Evolutionary conservation across 1,140 invertebrate genomes (phyloP).

Genomic region (Phymastichus coffea): DNA sequence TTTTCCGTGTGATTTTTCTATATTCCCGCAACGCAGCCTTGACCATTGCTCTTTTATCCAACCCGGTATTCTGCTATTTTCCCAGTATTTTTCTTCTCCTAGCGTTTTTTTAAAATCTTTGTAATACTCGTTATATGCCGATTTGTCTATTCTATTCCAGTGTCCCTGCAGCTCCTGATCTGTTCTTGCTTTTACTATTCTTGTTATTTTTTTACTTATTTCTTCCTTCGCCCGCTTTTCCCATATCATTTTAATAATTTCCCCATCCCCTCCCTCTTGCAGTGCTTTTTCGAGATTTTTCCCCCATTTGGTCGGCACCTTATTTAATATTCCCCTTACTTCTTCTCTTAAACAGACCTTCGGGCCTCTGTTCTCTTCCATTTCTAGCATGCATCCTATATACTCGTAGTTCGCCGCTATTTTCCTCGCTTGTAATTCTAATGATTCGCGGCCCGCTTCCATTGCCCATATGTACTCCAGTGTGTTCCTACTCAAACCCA

Average conservation of each 20-base stretch:
- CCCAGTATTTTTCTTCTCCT: slow-evolving; percentile 11
- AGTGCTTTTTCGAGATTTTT: background rate
- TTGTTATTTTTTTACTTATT: background rate
- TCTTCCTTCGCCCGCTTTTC: too few species aligned
- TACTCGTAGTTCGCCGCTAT: background rate
- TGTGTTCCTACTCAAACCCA: slow-evolving; percentile 1
- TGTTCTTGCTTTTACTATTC: background rate
- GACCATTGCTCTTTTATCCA: slow-evolving; percentile 18
- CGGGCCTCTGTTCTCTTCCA: too few species aligned
- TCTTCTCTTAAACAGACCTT: too few species aligned
- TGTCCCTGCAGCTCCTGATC: too few species aligned
- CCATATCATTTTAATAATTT: too few species aligned
- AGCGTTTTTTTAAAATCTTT: slow-evolving; percentile 7
- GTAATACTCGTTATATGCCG: background rate
- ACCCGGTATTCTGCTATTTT: background rate
- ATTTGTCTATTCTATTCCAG: slow-evolving; percentile 2
- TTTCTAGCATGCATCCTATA: background rate
- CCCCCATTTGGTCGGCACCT: background rate
- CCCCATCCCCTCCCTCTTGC: too few species aligned
- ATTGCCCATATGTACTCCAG: slow-evolving; percentile 1
- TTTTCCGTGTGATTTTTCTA: slow-evolving; percentile 12
- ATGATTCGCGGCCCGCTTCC: background rate
- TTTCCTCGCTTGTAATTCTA: background rate
- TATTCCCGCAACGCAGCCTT: slow-evolving; percentile 26
- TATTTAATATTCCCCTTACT: too few species aligned